Evolutionary conservation across 1,140 invertebrate genomes (phyloP).

Genomic region (Drosophila baimaii): DNA sequence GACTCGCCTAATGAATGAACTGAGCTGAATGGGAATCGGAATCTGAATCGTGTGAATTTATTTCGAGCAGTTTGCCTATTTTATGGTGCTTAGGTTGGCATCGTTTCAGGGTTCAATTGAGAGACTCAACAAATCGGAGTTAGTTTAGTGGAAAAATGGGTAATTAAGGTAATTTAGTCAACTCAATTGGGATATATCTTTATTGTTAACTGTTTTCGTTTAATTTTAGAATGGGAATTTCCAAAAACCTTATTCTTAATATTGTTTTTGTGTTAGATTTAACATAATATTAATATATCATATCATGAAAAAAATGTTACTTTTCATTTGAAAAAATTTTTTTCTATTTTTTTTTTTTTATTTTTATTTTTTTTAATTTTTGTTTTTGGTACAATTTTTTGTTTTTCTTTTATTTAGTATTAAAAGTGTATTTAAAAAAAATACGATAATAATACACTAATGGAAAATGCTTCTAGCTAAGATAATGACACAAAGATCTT

Average conservation of each 20-base stretch:
- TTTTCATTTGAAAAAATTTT: background rate
- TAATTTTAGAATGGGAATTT: background rate
- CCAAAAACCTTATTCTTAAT: no score
- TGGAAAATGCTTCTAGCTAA: no score
- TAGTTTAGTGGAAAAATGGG: background rate
- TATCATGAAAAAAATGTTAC: no score
- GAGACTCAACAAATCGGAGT: background rate
- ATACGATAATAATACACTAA: no score
- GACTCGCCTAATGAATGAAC: conserved; percentile 53
- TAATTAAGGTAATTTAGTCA: background rate
- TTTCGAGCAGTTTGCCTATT: conserved; percentile 20
- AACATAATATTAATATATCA: no score
- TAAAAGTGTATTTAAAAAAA: no score
- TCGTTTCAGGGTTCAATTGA: background rate
- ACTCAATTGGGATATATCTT: background rate
- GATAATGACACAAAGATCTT: no score
- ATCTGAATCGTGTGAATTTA: conserved; percentile 9
- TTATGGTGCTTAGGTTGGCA: background rate
- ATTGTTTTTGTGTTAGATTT: no score
- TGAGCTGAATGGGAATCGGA: conserved; percentile 32
- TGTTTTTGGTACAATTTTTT: no score
- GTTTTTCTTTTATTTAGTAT: no score
- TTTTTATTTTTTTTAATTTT: no score
- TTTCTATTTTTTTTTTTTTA: no score
- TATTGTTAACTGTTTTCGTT: background rate